Conservation (phyloP, 2,113 vertebrate species). For the Oxyruncus cristatus region DNA sequence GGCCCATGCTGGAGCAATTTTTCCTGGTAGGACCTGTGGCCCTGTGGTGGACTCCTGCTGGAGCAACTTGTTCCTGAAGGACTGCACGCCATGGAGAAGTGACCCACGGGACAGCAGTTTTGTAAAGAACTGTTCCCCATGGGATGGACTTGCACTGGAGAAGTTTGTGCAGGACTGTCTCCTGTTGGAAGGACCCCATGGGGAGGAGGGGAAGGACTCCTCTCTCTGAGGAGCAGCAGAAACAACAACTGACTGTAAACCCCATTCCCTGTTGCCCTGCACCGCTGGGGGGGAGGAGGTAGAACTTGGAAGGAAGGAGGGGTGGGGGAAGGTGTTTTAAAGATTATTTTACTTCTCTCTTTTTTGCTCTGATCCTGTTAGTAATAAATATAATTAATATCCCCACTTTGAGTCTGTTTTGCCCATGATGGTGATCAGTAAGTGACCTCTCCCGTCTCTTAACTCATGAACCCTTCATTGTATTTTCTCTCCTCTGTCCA, state of each 20-base stretch:
- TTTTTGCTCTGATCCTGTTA: not conserved
- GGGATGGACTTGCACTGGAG: not conserved
- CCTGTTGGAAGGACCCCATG: not conserved
- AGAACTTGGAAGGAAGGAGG: not conserved
- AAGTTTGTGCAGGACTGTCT: not conserved
- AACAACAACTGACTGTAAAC: not conserved
- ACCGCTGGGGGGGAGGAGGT: not conserved
- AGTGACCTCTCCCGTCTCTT: not conserved
- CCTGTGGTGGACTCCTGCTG: not conserved
- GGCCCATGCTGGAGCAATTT: not conserved
- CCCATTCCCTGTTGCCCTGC: not conserved
- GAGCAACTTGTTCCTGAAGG: not conserved
- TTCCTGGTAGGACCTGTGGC: not conserved
- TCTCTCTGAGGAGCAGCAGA: not conserved
- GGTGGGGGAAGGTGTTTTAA: not conserved
- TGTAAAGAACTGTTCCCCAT: not conserved
- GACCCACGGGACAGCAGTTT: not conserved
- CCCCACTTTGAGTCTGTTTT: not conserved
- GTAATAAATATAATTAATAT: not conserved
- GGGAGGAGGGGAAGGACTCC: not conserved
- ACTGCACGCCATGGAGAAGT: not conserved
- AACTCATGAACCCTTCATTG: not conserved
- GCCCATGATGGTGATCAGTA: not conserved
- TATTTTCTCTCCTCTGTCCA: not conserved
- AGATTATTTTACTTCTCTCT: not conserved